phyloP scores from a whole-genome alignment of 1,140 invertebrate species.

The Pomacea maculata region DNA sequence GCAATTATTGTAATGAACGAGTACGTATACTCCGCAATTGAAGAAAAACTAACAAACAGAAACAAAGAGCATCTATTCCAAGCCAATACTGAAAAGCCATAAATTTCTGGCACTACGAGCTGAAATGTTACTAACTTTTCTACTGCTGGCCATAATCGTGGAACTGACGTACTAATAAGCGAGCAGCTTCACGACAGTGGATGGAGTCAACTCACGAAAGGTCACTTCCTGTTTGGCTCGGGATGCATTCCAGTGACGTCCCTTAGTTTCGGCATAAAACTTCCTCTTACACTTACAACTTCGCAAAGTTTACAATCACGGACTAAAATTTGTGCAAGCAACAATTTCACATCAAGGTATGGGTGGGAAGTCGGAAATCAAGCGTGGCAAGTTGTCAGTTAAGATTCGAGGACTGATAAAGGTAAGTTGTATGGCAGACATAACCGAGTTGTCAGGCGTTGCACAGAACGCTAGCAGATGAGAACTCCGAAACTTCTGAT shows the following conservation, averaged over 20 bases:
- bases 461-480: background rate
- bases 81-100: background rate
- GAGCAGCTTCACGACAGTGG: background rate
- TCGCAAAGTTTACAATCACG: background rate
- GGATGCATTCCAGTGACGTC: conserved; percentile 2
- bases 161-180: background rate
- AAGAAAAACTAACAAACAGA: no score
- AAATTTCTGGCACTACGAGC: background rate
- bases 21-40: no score
- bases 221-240: conserved; percentile 11
- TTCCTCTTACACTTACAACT: conserved; percentile 5
- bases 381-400: conserved; percentile 1
- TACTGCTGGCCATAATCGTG: background rate
- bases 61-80: background rate
- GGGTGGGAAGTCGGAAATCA: background rate
- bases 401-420: conserved; percentile 14
- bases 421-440: background rate
- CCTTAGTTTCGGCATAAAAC: background rate
- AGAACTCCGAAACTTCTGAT: background rate
- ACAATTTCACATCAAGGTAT: background rate
- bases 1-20: no score
- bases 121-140: background rate
- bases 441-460: background rate
- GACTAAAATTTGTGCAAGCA: background rate
- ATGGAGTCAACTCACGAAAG: background rate